Evolutionary conservation across 2,113 vertebrate species (phyloP).

Genomic region (Pao palembangensis): DNA sequence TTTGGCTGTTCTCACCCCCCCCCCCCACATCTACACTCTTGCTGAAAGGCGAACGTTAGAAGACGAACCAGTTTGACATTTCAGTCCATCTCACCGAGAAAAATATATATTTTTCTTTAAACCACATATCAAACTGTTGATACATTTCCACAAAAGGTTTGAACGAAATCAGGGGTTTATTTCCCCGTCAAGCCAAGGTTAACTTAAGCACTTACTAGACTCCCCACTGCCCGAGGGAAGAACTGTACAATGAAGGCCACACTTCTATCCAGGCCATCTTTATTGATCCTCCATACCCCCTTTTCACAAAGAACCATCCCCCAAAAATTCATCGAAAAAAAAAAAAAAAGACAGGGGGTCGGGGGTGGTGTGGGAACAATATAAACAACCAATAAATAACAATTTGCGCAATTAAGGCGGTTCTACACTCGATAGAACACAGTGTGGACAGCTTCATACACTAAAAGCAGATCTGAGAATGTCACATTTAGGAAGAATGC

Average conservation of each 20-base stretch:
- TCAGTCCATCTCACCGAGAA: no score
- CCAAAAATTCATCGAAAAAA: constrained; percentile 57
- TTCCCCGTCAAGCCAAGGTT: constrained; percentile 36
- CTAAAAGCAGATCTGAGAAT: constrained; percentile 69
- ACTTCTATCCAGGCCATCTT: constrained; percentile 74
- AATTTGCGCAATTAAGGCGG: constrained; percentile 77
- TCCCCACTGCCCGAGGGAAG: constrained; percentile 36
- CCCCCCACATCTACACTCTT: constrained; percentile 7
- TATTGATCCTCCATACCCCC: constrained; percentile 74
- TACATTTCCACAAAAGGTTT: constrained; percentile 5
- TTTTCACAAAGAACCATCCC: constrained; percentile 59
- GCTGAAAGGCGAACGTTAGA: no score
- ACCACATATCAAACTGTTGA: constrained; percentile 23
- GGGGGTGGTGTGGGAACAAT: constrained; percentile 31
- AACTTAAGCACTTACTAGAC: constrained; percentile 45
- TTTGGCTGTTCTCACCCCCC: constrained; percentile 31
- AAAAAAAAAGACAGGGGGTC: constrained; percentile 43
- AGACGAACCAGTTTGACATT: no score
- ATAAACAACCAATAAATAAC: constrained; percentile 77
- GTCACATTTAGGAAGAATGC: constrained; percentile 62
- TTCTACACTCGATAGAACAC: constrained; percentile 75
- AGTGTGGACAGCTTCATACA: constrained; percentile 72
- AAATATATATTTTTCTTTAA: no score
- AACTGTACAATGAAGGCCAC: constrained; percentile 66
- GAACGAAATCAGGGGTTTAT: not conserved